Base-by-base conservation (phyloP, 2,888 invertebrate species). In the Ectemnius continuus region DNA sequence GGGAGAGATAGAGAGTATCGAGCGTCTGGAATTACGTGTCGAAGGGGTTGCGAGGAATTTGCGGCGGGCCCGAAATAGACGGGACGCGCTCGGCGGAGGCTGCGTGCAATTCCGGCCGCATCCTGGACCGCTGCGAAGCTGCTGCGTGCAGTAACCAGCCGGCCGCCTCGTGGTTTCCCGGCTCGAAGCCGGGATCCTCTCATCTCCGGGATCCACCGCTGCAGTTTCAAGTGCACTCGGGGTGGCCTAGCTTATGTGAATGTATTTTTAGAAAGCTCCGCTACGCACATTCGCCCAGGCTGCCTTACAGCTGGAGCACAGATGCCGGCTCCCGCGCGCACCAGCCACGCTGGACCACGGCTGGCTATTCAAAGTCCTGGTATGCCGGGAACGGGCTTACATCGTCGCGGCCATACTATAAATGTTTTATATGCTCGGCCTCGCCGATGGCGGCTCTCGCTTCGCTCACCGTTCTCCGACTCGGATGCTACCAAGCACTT, bases 191-290 rank as follows among this genome's bases (percentile, higher is more conserved):
- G 60, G 66, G 61, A 45, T 75, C 67, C 64, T 75, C 63, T 77
- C 72, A 64, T 70, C 64, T 61, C 60, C 65, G 48, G 23, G 16
- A 66, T 70, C 59, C 23, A 59, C 23, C 23, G 73, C 61, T 80
- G 75, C 75, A 77, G 79, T 85, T 85, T 86, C 86, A 86, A 86
- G 86, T 83, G 83, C 83, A 85, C 74, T 81, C 73, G 75, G 78
- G 76, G 77, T 82, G 82, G 82, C 75, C 71, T 70, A 78, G 36
- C 36, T 36, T 36, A 36, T 36, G 36, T 36, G 36, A 52, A 52
- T 14, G 82, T 88, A 88, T 88, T 88, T 88, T 88, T 88, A 88
- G 88, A 86, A 82, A 70, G n/a, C n/a, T 5, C 78, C 81, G 79
- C 79, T 71, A 70, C 74, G 74, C 69, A 70, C 65, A 72, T 77